Conservation (phyloP, 2,113 vertebrate species). For the Orthonyx spaldingii region DNA sequence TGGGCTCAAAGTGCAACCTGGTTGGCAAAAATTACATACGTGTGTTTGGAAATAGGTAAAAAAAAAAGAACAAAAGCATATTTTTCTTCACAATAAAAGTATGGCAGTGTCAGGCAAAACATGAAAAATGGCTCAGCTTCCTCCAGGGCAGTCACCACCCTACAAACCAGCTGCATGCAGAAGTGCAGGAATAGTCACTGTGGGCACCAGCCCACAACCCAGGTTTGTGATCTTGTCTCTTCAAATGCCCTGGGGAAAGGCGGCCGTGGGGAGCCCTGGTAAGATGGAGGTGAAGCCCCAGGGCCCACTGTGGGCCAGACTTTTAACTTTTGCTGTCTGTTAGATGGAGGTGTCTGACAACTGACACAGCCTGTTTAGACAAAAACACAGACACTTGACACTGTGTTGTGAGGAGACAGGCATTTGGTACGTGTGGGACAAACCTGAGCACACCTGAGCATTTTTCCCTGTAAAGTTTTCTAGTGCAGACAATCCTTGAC, state of each 20-base stretch:
- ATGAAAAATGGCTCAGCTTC: background rate
- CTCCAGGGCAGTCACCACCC: background rate
- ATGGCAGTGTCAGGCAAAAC: background rate
- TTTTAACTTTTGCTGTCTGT: background rate
- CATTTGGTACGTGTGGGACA: background rate
- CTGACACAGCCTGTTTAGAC: background rate
- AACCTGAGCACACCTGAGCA: background rate
- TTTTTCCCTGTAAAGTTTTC: background rate
- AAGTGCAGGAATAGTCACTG: background rate
- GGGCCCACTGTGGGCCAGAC: accelerated
- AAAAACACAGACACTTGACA: accelerated
- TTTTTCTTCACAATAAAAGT: background rate
- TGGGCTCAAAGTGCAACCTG: background rate
- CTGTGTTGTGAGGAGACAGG: accelerated
- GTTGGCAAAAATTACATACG: background rate
- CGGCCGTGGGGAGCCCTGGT: accelerated
- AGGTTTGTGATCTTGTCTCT: background rate
- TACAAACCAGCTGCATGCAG: background rate
- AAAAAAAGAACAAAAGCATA: background rate
- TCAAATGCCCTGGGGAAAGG: background rate
- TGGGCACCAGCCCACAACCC: background rate
- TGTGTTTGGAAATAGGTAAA: background rate
- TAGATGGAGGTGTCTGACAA: background rate
- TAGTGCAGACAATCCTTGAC: background rate
- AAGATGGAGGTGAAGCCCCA: accelerated